Evolutionary conservation across 2,797 vertebrate species (phyloP).

Genomic region (Acipenser transmontanus): DNA sequence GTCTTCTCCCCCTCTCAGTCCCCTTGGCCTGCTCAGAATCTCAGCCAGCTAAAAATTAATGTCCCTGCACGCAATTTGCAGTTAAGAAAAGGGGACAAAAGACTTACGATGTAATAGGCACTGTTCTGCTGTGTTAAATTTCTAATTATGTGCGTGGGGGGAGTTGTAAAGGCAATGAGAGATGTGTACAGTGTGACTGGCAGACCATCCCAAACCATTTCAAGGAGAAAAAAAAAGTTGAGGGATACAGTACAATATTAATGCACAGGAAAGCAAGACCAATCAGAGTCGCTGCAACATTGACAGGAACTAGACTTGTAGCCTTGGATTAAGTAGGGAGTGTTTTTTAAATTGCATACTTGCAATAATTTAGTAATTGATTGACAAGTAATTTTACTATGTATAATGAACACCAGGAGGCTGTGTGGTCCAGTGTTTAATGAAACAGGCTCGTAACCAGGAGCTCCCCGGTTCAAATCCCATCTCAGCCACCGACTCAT

Average conservation of each 20-base stretch:
- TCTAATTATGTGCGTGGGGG: slow-evolving; percentile 60
- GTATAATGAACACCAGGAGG: no score
- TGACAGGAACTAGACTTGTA: no score
- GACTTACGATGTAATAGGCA: slow-evolving; percentile 53
- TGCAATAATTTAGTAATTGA: no score
- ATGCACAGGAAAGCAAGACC: no score
- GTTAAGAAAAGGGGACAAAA: slow-evolving; percentile 66
- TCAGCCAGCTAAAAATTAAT: slow-evolving; percentile 67
- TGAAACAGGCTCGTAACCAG: no score
- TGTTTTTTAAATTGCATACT: no score
- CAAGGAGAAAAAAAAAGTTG: background rate
- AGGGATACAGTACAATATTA: background rate
- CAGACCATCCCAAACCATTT: background rate
- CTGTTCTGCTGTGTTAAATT: slow-evolving; percentile 71
- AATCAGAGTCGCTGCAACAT: no score
- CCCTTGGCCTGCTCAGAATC: slow-evolving; percentile 46
- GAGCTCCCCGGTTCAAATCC: no score
- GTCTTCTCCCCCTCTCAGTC: slow-evolving; percentile 31
- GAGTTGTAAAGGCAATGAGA: slow-evolving; percentile 20
- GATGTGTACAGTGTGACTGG: slow-evolving; percentile 5
- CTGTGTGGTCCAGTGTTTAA: no score
- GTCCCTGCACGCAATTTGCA: slow-evolving; percentile 64
- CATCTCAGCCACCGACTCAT: no score
- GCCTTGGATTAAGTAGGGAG: no score
- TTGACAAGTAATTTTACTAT: no score